These are phyloP conservation scores for Ectobius pallidus DNA, from an alignment of 2,888 invertebrate species.

Conservation along the genomic window DNA sequence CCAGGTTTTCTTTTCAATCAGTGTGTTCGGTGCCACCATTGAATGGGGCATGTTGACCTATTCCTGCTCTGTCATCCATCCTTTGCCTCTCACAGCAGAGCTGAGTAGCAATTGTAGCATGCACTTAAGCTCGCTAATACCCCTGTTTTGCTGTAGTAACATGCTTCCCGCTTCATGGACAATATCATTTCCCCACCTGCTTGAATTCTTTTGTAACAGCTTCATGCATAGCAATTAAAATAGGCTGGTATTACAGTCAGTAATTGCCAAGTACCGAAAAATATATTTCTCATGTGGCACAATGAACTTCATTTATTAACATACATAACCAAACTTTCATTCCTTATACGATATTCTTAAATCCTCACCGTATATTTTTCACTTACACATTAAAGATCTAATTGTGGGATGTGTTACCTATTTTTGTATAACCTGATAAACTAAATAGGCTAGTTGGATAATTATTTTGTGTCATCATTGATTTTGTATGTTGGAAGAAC, in stretches of 20 bases:
- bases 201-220: conserved; percentile 13
- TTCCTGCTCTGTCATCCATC: not conserved
- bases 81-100: conserved; percentile 12
- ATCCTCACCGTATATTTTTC: no score
- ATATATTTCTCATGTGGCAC: not conserved
- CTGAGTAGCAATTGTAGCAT: conserved; percentile 24
- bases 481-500: no score
- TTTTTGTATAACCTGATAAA: no score
- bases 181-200: not conserved
- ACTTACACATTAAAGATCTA: no score
- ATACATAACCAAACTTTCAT: no score
- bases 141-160: not conserved
- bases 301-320: not conserved
- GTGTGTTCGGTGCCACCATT: conserved; percentile 20
- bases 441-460: no score
- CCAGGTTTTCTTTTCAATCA: not conserved
- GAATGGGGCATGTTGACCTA: conserved; percentile 7
- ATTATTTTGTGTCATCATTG: no score
- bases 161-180: not conserved
- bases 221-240: not conserved
- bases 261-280: no score
- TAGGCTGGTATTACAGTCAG: not conserved
- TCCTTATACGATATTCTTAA: no score
- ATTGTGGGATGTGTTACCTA: no score
- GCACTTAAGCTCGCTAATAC: not conserved